A percentile compares a stretch with the other conserved stretches of the same genome.
phyloP scores from a whole-genome alignment of 1,140 invertebrate species.

The Pinna nobilis region DNA sequence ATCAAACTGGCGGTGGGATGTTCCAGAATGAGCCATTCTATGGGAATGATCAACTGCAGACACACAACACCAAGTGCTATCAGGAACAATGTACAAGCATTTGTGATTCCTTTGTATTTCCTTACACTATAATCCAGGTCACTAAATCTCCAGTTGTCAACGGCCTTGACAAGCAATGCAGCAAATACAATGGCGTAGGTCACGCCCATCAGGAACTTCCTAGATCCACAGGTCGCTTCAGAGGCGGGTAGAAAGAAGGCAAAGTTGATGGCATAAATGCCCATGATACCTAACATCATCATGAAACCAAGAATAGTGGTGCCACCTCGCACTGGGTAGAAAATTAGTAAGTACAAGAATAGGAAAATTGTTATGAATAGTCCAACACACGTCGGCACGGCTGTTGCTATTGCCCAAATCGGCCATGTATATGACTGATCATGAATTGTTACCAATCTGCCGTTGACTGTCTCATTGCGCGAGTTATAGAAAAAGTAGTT shows the following conservation, averaged over 20 bases:
- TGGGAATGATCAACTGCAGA: slow-evolving; percentile 72
- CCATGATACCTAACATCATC: slow-evolving; percentile 75
- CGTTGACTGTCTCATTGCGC: slow-evolving; percentile 3
- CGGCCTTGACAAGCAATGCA: slow-evolving; percentile 75
- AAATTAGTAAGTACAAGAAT: slow-evolving; percentile 75
- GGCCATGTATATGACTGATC: slow-evolving; percentile 62
- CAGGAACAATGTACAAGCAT: slow-evolving; percentile 71
- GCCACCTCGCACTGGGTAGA: slow-evolving; percentile 73
- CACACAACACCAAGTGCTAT: slow-evolving; percentile 71
- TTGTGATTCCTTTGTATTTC: slow-evolving; percentile 62
- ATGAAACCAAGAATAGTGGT: slow-evolving; percentile 76
- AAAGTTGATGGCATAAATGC: slow-evolving; percentile 76
- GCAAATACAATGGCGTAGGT: slow-evolving; percentile 75
- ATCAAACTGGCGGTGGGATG: slow-evolving; percentile 54
- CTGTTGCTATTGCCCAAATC: slow-evolving; percentile 70
- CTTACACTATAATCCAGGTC: slow-evolving; percentile 57
- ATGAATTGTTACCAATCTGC: slow-evolving; percentile 4
- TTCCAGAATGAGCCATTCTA: slow-evolving; percentile 64
- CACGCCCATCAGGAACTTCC: slow-evolving; percentile 72
- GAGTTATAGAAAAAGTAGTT: slow-evolving; percentile 63
- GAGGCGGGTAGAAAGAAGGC: slow-evolving; percentile 76
- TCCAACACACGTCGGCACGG: slow-evolving; percentile 69
- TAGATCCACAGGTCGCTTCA: slow-evolving; percentile 72
- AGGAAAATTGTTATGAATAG: slow-evolving; percentile 70
- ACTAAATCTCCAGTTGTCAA: slow-evolving; percentile 72